Evolutionary conservation across 2,888 invertebrate species (phyloP).

Genomic region (Sminthurides aquaticus): DNA sequence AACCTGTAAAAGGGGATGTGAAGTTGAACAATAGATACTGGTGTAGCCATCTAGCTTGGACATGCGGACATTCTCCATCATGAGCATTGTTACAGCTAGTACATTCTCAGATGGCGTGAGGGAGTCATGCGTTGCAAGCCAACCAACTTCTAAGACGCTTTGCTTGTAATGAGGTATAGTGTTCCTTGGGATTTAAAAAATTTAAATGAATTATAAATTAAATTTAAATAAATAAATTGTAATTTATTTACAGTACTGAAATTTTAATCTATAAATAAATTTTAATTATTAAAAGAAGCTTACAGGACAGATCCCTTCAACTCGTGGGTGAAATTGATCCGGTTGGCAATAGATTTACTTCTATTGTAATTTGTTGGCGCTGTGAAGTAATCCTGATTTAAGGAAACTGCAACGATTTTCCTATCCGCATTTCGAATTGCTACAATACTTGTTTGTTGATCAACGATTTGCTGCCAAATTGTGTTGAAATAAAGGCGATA

Average conservation of each 20-base stretch:
- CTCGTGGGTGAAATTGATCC: slow-evolving; percentile 67
- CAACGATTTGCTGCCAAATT: slow-evolving; percentile 19
- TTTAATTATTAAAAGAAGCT: slow-evolving; percentile 1
- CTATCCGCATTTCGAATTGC: slow-evolving; percentile 53
- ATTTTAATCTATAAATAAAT: no score
- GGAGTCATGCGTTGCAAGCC: slow-evolving; percentile 71
- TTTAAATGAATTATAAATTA: no score
- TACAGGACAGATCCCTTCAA: slow-evolving; percentile 44
- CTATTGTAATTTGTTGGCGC: background rate
- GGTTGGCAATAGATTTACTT: slow-evolving; percentile 62
- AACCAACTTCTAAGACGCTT: slow-evolving; percentile 68
- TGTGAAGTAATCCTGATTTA: slow-evolving; percentile 61
- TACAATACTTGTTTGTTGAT: slow-evolving; percentile 55
- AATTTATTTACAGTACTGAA: no score
- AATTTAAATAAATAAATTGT: no score
- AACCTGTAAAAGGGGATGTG: slow-evolving; percentile 70
- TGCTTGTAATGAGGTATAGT: slow-evolving; percentile 59
- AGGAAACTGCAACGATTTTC: slow-evolving; percentile 59
- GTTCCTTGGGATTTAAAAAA: no score
- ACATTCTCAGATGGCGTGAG: slow-evolving; percentile 64
- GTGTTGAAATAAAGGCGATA: slow-evolving; percentile 19
- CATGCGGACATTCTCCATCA: slow-evolving; percentile 62
- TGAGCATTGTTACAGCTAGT: slow-evolving; percentile 67
- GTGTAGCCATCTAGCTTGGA: slow-evolving; percentile 60
- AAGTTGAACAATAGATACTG: slow-evolving; percentile 78